phyloP scores from a whole-genome alignment of 2,113 vertebrate species.

The Crocuta crocuta region DNA sequence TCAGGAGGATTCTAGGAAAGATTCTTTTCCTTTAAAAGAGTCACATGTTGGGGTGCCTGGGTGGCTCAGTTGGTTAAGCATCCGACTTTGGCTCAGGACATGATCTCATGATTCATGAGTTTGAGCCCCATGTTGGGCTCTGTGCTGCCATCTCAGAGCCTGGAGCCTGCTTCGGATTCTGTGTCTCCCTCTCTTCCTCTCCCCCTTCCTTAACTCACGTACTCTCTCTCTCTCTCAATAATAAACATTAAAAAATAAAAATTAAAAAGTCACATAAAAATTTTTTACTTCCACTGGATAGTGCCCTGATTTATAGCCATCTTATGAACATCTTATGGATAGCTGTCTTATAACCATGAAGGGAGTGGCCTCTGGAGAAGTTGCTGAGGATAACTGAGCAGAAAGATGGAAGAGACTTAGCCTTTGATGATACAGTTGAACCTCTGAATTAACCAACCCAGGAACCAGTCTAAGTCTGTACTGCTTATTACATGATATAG shows the following conservation, averaged over 20 bases:
- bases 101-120: too few species aligned
- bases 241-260: too few species aligned
- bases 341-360: not conserved
- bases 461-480: not conserved
- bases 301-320: not conserved
- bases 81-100: too few species aligned
- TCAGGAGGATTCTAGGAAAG: constrained; percentile 19
- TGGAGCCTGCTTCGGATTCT: too few species aligned
- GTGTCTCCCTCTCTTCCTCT: too few species aligned
- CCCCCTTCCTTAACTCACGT: too few species aligned
- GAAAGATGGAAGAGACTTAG: not conserved
- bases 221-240: too few species aligned
- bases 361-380: not conserved
- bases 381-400: not conserved
- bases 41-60: not conserved
- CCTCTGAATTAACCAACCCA: not conserved
- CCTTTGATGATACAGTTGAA: not conserved
- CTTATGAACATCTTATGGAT: not conserved
- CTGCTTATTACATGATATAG: not conserved
- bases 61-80: too few species aligned
- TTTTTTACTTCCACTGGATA: not conserved
- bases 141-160: too few species aligned
- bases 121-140: too few species aligned
- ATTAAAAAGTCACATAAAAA: not conserved
- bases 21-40: not conserved